Conservation (phyloP, 2,888 invertebrate genomes). For the Merodon equestris region DNA sequence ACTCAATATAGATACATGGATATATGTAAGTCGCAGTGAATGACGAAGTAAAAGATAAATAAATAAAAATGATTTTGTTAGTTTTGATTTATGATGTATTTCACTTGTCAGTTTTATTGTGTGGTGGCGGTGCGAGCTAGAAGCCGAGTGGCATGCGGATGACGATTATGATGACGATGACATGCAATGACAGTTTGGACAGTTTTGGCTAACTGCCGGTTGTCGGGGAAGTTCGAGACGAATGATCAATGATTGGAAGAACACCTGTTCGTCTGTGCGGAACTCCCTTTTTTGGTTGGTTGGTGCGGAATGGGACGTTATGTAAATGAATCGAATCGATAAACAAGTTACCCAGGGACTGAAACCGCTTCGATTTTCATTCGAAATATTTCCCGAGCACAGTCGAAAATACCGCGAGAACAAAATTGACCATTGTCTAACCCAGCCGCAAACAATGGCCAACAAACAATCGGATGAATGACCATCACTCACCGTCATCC, state of each 20-base stretch:
- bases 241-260: slow-evolving; percentile 35
- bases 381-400: slow-evolving; percentile 56
- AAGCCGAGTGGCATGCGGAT: slow-evolving; percentile 26
- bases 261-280: slow-evolving; percentile 42
- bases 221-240: slow-evolving; percentile 15
- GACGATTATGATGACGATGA: slow-evolving; percentile 59
- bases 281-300: slow-evolving; percentile 20
- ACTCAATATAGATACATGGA: slow-evolving; percentile 22
- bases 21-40: too few species aligned
- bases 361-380: too few species aligned
- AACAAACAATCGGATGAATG: slow-evolving; percentile 50
- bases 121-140: slow-evolving; percentile 49
- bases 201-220: slow-evolving; percentile 65
- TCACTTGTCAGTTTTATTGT: slow-evolving; percentile 66
- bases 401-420: slow-evolving; percentile 28
- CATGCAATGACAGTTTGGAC: slow-evolving; percentile 66
- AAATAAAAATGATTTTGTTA: slow-evolving; percentile 27
- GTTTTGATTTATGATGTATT: slow-evolving; percentile 66
- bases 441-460: slow-evolving; percentile 52
- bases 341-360: too few species aligned
- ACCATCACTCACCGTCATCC: slow-evolving; percentile 63
- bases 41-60: background rate
- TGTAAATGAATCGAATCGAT: background rate
- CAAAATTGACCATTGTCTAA: slow-evolving; percentile 21
- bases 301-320: slow-evolving; percentile 3